A percentile compares a stretch with the other conserved stretches of the same genome.
phyloP scores from a whole-genome alignment of 2,797 vertebrate species.

The Mionectes olivaceus region DNA sequence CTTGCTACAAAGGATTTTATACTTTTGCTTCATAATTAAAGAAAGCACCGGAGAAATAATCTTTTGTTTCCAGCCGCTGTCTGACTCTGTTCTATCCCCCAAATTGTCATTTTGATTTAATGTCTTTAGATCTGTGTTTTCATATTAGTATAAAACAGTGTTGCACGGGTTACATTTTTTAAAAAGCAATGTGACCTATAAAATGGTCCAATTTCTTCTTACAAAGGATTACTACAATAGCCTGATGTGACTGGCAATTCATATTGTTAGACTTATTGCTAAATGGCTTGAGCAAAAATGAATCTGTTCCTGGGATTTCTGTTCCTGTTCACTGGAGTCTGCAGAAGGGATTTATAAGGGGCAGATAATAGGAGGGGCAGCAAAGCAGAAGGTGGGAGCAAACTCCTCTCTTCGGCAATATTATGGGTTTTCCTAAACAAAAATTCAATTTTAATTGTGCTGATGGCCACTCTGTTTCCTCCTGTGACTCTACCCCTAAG shows the following conservation, averaged over 20 bases:
- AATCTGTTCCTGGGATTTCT: neutral
- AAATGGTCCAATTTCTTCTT: constrained; percentile 12
- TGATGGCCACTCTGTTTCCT: neutral
- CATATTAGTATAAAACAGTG: neutral
- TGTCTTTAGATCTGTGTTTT: constrained; percentile 10
- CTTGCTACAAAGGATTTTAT: neutral
- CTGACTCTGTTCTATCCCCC: neutral
- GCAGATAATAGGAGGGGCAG: neutral
- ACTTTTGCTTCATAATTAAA: constrained; percentile 4
- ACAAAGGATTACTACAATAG: neutral
- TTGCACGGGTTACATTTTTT: neutral
- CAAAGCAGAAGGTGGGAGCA: neutral
- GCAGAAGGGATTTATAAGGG: neutral
- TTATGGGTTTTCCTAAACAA: neutral
- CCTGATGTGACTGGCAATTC: neutral
- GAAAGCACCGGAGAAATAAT: neutral
- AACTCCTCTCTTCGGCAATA: neutral
- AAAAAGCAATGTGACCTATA: constrained; percentile 24
- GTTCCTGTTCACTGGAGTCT: neutral
- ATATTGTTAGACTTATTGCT: neutral
- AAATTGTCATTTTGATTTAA: constrained; percentile 9
- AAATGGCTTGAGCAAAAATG: neutral
- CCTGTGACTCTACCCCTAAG: neutral
- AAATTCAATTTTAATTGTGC: neutral
- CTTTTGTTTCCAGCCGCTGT: neutral